Percentiles rank a stretch among this genome's conserved stretches.
Evolutionary conservation across 35 echinoderm and acorn worm species (phyloP).

Genomic region (Patiria miniata): DNA sequence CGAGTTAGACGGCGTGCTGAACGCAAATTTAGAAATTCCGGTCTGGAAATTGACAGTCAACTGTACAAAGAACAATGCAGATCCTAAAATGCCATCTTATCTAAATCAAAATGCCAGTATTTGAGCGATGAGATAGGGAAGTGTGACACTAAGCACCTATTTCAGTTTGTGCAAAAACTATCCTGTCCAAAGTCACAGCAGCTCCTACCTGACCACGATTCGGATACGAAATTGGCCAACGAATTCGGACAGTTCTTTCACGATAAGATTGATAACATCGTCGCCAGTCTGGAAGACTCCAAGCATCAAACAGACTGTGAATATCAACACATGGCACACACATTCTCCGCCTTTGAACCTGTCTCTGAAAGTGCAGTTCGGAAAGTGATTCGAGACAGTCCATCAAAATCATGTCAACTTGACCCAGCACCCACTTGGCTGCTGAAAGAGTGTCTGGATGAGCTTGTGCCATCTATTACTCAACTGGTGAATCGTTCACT

Average conservation of each 20-base stretch:
- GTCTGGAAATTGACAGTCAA: slow-evolving; percentile 28
- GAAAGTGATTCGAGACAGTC: not conserved
- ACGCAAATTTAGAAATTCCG: slow-evolving; percentile 1
- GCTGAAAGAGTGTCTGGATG: slow-evolving; percentile 37
- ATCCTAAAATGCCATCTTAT: slow-evolving; percentile 31
- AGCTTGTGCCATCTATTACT: slow-evolving; percentile 43
- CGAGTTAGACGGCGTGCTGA: slow-evolving; percentile 33
- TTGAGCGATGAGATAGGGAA: slow-evolving; percentile 7
- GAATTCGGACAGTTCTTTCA: slow-evolving; percentile 35
- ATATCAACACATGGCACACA: not conserved
- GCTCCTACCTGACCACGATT: slow-evolving; percentile 21
- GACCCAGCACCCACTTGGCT: slow-evolving; percentile 39
- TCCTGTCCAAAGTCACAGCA: no score
- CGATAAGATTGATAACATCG: slow-evolving; percentile 32
- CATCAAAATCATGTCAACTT: slow-evolving; percentile 50
- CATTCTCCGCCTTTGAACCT: slow-evolving; percentile 24
- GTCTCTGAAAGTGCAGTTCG: slow-evolving; percentile 37
- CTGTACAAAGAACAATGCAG: slow-evolving; percentile 39
- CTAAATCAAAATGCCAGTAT: slow-evolving; percentile 35
- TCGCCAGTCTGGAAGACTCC: not conserved
- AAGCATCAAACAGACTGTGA: not conserved
- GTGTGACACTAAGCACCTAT: slow-evolving; percentile 37
- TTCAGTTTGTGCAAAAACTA: slow-evolving; percentile 3
- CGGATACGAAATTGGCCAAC: slow-evolving; percentile 13
- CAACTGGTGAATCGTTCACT: slow-evolving; percentile 49